A percentile compares a stretch with the other conserved stretches of the same genome.
Conservation (phyloP, 2,113 vertebrate species). For the Colius striatus region DNA sequence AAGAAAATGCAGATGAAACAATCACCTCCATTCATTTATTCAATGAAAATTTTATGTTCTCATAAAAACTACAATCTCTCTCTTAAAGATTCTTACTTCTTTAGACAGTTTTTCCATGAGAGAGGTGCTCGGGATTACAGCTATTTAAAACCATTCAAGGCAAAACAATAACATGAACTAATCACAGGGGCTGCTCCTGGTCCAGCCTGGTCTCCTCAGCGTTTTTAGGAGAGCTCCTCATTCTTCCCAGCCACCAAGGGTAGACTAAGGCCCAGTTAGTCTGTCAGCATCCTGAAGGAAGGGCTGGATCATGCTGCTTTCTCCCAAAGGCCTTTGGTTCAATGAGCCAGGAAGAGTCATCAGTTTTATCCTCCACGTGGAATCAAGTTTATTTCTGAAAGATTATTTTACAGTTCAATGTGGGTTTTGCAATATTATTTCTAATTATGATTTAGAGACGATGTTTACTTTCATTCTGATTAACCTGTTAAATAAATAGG, state of each 20-base stretch:
- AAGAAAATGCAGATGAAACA: background rate
- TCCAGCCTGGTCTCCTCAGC: background rate
- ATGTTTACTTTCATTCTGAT: background rate
- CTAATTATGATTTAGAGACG: conserved; percentile 2
- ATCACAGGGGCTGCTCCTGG: fast-evolving
- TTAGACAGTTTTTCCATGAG: background rate
- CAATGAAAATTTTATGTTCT: background rate
- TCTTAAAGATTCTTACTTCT: background rate
- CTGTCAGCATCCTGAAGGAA: background rate
- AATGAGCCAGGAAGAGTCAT: fast-evolving
- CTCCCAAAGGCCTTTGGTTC: background rate
- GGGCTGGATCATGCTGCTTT: background rate
- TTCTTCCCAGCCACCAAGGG: background rate
- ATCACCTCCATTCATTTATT: background rate
- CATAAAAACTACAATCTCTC: background rate
- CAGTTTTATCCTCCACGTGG: background rate
- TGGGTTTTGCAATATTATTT: background rate
- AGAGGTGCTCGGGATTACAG: background rate
- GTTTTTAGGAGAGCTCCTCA: background rate
- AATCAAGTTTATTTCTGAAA: conserved; percentile 24
- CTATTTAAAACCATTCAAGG: background rate
- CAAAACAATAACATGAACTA: background rate
- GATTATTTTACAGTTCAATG: background rate
- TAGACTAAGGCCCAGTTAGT: background rate
- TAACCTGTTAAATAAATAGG: conserved; percentile 62